These are phyloP conservation scores for Danionella cerebrum DNA, from an alignment of 2,113 vertebrate genomes.

Conservation along the genomic window DNA sequence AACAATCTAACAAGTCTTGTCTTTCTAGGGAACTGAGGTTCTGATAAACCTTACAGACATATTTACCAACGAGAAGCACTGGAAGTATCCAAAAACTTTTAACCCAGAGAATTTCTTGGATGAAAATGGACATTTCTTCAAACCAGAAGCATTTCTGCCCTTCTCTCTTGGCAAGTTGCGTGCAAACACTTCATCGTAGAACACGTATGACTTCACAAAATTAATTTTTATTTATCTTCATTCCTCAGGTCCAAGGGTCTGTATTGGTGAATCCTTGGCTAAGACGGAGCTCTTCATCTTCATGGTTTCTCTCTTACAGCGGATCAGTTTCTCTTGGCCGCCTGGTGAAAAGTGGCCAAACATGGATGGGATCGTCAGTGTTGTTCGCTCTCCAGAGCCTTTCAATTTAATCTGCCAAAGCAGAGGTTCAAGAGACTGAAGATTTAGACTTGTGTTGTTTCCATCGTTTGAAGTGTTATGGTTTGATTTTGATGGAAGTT, in stretches of 20 bases:
- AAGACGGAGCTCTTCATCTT: conserved; percentile 64
- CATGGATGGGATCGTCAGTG: neutral
- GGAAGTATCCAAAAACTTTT: conserved; percentile 64
- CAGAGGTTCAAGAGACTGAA: neutral
- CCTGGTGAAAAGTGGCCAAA: neutral
- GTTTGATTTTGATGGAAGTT: too few species aligned
- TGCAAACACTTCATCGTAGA: neutral
- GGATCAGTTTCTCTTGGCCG: conserved; percentile 53
- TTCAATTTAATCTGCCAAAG: conserved; percentile 16
- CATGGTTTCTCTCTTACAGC: conserved; percentile 60
- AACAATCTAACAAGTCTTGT: neutral
- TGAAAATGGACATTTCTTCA: conserved; percentile 31
- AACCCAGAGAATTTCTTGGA: conserved; percentile 67
- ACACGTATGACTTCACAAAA: neutral
- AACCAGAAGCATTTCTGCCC: conserved; percentile 14
- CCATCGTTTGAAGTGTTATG: too few species aligned
- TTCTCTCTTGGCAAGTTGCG: conserved; percentile 33
- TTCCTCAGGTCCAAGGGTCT: conserved; percentile 57
- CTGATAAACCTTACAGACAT: conserved; percentile 54
- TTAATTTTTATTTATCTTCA: conserved; percentile 20
- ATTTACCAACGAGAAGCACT: conserved; percentile 53
- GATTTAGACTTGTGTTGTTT: too few species aligned
- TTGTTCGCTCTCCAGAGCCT: conserved; percentile 14
- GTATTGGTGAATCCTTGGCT: conserved; percentile 62
- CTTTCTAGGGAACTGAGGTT: conserved; percentile 14